phyloP scores from a whole-genome alignment of 2,113 vertebrate species.

The Spea multiplicata region DNA sequence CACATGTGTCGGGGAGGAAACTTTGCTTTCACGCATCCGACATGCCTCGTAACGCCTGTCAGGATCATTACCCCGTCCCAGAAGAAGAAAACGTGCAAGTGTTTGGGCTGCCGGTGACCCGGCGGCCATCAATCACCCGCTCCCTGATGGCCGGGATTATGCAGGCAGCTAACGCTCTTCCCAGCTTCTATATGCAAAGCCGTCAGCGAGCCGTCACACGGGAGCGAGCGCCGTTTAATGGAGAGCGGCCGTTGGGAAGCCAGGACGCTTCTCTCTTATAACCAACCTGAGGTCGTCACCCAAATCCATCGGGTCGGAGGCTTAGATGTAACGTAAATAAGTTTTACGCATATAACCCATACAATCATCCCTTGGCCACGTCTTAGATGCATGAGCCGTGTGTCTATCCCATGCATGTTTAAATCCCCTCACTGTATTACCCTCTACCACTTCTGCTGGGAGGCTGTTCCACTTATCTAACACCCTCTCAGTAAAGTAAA shows the following conservation, averaged over 20 bases:
- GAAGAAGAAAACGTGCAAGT: slow-evolving; percentile 53
- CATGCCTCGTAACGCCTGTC: slow-evolving; percentile 32
- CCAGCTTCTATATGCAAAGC: slow-evolving; percentile 17
- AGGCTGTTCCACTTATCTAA: too few relatives aligned
- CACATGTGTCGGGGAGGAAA: slow-evolving; percentile 47
- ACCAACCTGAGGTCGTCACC: too few relatives aligned
- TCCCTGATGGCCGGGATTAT: slow-evolving; percentile 38
- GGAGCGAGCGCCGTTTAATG: neutral
- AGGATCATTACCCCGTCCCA: neutral
- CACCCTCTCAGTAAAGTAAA: too few relatives aligned
- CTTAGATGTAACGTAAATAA: too few relatives aligned
- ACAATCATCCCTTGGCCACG: too few relatives aligned
- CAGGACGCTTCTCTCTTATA: too few relatives aligned
- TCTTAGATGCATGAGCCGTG: too few relatives aligned
- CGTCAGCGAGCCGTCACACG: slow-evolving; percentile 11
- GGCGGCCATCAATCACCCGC: slow-evolving; percentile 52
- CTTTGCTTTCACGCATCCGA: slow-evolving; percentile 47
- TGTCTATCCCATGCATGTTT: too few relatives aligned
- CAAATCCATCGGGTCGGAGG: too few relatives aligned
- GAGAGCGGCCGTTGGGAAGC: neutral
- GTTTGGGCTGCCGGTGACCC: slow-evolving; percentile 46
- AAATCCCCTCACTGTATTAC: too few relatives aligned
- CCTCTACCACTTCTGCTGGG: too few relatives aligned
- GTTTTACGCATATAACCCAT: too few relatives aligned
- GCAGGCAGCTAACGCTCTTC: slow-evolving; percentile 53